Evolutionary conservation across 2,797 vertebrate species (phyloP).

Genomic region (Phataginus tricuspis): DNA sequence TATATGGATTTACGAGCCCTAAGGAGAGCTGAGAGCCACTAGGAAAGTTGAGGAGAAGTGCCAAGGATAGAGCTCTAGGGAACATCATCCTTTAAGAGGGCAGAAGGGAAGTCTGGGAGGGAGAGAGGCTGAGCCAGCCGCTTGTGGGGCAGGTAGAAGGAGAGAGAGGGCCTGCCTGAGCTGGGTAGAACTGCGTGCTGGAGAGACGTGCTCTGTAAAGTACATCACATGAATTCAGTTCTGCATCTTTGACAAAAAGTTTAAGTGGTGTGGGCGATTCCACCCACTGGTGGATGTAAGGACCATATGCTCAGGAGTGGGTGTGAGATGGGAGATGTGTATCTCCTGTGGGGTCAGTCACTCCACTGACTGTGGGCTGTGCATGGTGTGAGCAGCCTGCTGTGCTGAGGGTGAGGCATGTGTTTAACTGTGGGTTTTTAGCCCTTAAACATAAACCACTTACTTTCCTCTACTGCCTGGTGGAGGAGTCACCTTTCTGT

Average conservation of each 20-base stretch:
- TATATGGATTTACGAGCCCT: neutral
- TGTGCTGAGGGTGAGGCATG: neutral
- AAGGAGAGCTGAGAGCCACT: neutral
- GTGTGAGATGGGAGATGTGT: constrained; percentile 45
- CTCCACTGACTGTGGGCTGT: constrained; percentile 57
- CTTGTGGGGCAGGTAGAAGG: neutral
- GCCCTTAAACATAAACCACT: constrained; percentile 13
- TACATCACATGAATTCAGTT: constrained; percentile 15
- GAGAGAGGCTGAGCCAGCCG: neutral
- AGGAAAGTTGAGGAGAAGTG: neutral
- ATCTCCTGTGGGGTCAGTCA: constrained; percentile 60
- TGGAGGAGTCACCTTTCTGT: constrained; percentile 45
- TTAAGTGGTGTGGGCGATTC: constrained; percentile 57
- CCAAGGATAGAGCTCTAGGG: neutral
- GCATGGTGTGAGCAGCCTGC: constrained; percentile 15
- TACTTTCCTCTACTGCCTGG: constrained; percentile 12
- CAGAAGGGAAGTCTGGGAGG: neutral
- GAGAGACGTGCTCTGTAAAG: neutral
- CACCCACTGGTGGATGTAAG: constrained; percentile 77
- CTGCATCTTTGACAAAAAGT: constrained; percentile 4
- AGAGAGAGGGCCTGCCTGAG: neutral
- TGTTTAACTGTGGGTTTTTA: constrained; percentile 15
- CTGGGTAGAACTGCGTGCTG: neutral
- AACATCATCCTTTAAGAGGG: neutral
- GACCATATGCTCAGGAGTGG: constrained; percentile 83